Evolutionary conservation across 2,113 vertebrate species (phyloP).

Genomic region (Lethenteron reissneri): DNA sequence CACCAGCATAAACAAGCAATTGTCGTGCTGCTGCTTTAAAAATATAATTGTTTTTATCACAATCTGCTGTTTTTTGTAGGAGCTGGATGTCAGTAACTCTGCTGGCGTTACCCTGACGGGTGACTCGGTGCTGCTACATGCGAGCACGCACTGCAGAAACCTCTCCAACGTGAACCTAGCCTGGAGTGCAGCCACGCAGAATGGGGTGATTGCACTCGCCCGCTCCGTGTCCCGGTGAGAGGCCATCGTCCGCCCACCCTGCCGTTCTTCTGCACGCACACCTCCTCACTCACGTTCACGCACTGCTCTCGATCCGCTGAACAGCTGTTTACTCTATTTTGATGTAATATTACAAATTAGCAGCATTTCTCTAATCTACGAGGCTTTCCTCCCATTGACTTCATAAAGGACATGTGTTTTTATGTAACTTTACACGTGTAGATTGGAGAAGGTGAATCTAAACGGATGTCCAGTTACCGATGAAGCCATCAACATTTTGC

Average conservation of each 20-base stretch:
- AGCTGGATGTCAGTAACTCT: slow-evolving; percentile 21
- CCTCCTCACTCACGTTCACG: not conserved
- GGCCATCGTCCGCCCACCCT: not conserved
- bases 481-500: slow-evolving; percentile 16
- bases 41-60: not conserved
- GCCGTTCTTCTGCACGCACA: not conserved
- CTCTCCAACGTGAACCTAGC: slow-evolving; percentile 19
- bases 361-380: too few species aligned
- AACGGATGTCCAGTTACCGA: slow-evolving; percentile 20
- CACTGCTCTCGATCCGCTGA: not conserved
- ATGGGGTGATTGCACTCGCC: slow-evolving; percentile 17
- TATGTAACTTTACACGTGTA: slow-evolving; percentile 9
- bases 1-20: too few species aligned
- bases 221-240: slow-evolving; percentile 14
- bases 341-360: too few species aligned
- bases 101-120: slow-evolving; percentile 17
- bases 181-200: slow-evolving; percentile 22
- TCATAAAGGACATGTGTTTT: not conserved
- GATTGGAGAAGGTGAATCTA: slow-evolving; percentile 15
- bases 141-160: slow-evolving; percentile 16
- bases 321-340: too few species aligned
- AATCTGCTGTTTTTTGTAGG: slow-evolving; percentile 14
- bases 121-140: slow-evolving; percentile 15
- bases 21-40: too few species aligned
- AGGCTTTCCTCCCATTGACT: too few species aligned